Percentiles rank a stretch among this genome's conserved stretches.
Conservation (phyloP, 1,140 invertebrate species). For the Pseudomyrmex pallidus region DNA sequence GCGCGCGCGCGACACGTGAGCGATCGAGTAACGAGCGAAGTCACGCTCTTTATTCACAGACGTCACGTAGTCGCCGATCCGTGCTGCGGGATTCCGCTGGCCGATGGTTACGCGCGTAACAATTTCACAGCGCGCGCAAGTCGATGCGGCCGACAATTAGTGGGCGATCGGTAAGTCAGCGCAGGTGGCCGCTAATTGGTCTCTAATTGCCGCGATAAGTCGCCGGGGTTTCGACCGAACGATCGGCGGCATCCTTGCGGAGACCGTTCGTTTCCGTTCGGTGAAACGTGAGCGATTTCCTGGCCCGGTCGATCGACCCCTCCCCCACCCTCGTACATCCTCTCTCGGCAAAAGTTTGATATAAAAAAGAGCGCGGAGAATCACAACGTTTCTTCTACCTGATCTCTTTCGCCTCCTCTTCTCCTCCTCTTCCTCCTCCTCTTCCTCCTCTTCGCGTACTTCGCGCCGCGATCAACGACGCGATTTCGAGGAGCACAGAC, state of each 20-base stretch:
- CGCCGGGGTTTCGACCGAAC: slow-evolving; percentile 44
- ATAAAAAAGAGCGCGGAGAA: neutral
- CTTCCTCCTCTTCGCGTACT: neutral
- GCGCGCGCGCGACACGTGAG: slow-evolving; percentile 42
- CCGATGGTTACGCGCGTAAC: slow-evolving; percentile 14
- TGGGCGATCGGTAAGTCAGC: slow-evolving; percentile 56
- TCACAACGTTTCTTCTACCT: neutral
- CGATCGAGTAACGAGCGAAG: slow-evolving; percentile 46
- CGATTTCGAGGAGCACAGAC: slow-evolving; percentile 38
- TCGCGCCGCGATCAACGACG: slow-evolving; percentile 41
- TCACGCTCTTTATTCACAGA: slow-evolving; percentile 35
- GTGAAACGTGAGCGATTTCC: slow-evolving; percentile 51
- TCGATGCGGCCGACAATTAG: slow-evolving; percentile 69
- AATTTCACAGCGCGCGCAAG: slow-evolving; percentile 39
- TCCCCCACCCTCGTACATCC: slow-evolving; percentile 11
- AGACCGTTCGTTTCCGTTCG: slow-evolving; percentile 31
- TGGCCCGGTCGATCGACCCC: neutral
- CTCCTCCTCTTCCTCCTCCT: neutral
- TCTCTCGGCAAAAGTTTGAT: slow-evolving; percentile 5
- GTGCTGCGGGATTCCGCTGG: slow-evolving; percentile 8
- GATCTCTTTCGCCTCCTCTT: neutral
- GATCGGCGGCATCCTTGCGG: slow-evolving; percentile 2
- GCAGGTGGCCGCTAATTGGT: slow-evolving; percentile 67
- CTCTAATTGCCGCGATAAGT: slow-evolving; percentile 74
- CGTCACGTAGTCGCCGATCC: slow-evolving; percentile 31